Conservation (phyloP, 2,888 invertebrate genomes). For the Belgica antarctica region DNA sequence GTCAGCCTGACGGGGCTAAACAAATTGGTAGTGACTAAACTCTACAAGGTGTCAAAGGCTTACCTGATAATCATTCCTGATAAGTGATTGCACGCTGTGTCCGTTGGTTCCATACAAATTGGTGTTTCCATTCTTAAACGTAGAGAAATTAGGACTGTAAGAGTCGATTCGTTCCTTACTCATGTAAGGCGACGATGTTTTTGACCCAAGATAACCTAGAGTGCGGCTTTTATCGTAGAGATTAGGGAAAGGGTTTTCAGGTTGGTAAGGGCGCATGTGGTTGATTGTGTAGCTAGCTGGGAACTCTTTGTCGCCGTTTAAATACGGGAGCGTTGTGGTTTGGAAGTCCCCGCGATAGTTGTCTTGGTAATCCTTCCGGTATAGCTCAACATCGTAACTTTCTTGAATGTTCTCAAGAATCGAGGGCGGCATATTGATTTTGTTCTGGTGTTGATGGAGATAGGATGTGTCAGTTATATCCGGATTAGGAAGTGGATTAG, state of each 20-base stretch:
- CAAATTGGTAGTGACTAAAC: conserved; percentile 58
- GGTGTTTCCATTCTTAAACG: conserved; percentile 50
- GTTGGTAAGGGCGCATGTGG: conserved; percentile 53
- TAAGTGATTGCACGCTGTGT: conserved; percentile 54
- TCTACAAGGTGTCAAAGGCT: conserved; percentile 46
- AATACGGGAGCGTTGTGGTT: conserved; percentile 43
- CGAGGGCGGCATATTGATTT: conserved; percentile 58
- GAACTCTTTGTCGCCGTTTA: conserved; percentile 43
- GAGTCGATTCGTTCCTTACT: conserved; percentile 55
- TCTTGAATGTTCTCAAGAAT: conserved; percentile 62
- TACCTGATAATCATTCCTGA: conserved; percentile 53
- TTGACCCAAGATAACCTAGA: conserved; percentile 50
- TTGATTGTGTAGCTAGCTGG: conserved; percentile 52
- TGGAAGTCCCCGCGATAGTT: conserved; percentile 50
- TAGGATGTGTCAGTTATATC: conserved; percentile 69
- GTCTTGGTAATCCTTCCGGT: conserved; percentile 51
- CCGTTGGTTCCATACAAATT: conserved; percentile 48
- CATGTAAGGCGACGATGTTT: conserved; percentile 52
- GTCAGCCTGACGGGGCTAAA: conserved; percentile 51
- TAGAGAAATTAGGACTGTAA: conserved; percentile 54
- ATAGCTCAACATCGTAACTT: conserved; percentile 52
- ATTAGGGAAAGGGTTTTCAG: conserved; percentile 49
- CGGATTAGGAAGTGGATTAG: conserved; percentile 73
- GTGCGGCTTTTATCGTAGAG: conserved; percentile 54
- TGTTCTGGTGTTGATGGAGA: conserved; percentile 57